These are phyloP conservation scores for Sarcophaga peregrina DNA, from an alignment of 1,140 invertebrate species.

Conservation along the genomic window DNA sequence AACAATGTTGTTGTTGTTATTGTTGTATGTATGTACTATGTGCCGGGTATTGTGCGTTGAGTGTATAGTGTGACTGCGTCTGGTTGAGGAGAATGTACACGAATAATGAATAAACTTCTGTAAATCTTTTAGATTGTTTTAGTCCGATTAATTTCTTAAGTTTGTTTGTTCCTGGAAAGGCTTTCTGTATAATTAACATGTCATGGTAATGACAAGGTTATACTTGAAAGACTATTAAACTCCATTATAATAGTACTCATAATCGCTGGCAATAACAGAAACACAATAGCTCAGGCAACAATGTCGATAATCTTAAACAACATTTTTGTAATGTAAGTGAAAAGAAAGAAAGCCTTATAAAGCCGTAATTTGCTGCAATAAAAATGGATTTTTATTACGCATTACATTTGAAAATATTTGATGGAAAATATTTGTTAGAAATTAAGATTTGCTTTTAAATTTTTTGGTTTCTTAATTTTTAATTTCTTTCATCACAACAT, in stretches of 20 bases:
- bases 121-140: conserved; percentile 12
- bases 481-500: too few relatives aligned
- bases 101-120: neutral
- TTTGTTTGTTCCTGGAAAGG: neutral
- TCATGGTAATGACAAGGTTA: conserved; percentile 23
- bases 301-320: conserved; percentile 1
- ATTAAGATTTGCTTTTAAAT: too few relatives aligned
- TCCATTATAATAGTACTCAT: neutral
- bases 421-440: too few relatives aligned
- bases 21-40: neutral
- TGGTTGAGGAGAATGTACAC: too few relatives aligned
- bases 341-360: neutral
- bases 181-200: conserved; percentile 32
- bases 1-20: neutral
- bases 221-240: conserved; percentile 18
- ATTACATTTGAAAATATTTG: too few relatives aligned
- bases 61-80: neutral
- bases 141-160: conserved; percentile 22
- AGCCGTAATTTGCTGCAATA: too few relatives aligned
- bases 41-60: neutral
- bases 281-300: neutral
- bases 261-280: neutral
- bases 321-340: conserved; percentile 25
- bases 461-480: too few relatives aligned
- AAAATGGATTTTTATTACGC: too few relatives aligned